Evolutionary conservation across 2,888 invertebrate species (phyloP).

Genomic region (Macrosoma leucophasiata): DNA sequence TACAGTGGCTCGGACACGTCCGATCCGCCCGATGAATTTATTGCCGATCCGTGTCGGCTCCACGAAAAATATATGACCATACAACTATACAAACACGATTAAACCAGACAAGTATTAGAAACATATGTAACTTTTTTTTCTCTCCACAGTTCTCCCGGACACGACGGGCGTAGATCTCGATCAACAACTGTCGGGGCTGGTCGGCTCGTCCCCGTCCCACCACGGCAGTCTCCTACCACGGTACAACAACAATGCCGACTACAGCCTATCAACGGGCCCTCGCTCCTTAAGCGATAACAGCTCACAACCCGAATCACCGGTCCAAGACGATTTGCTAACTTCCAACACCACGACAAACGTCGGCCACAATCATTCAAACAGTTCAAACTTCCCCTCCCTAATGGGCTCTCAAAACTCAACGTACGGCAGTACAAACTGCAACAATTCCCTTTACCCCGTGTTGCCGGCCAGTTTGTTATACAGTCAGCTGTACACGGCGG

Average conservation of each 20-base stretch:
- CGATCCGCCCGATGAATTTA: slow-evolving; percentile 62
- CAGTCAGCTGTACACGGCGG: slow-evolving; percentile 88
- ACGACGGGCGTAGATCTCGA: slow-evolving; percentile 84
- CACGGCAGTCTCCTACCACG: slow-evolving; percentile 80
- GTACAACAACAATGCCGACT: slow-evolving; percentile 80
- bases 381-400: slow-evolving; percentile 79
- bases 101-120: slow-evolving; percentile 20
- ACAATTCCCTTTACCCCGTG: slow-evolving; percentile 85
- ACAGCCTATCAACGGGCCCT: slow-evolving; percentile 80
- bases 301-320: slow-evolving; percentile 88
- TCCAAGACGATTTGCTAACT: slow-evolving; percentile 84
- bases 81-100: slow-evolving; percentile 39
- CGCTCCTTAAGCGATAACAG: slow-evolving; percentile 88
- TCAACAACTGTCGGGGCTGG: slow-evolving; percentile 81
- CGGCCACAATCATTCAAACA: slow-evolving; percentile 76
- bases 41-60: slow-evolving; percentile 52
- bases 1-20: slow-evolving; percentile 56
- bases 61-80: slow-evolving; percentile 52
- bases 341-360: slow-evolving; percentile 78
- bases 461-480: slow-evolving; percentile 88
- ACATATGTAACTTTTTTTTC: slow-evolving; percentile 27
- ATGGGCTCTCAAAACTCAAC: slow-evolving; percentile 78
- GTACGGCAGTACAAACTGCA: slow-evolving; percentile 78
- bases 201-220: slow-evolving; percentile 74
- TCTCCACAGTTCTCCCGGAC: slow-evolving; percentile 85